Evolutionary conservation across 2,797 vertebrate genomes (phyloP).

Genomic region (Sebastes trivittatus): DNA sequence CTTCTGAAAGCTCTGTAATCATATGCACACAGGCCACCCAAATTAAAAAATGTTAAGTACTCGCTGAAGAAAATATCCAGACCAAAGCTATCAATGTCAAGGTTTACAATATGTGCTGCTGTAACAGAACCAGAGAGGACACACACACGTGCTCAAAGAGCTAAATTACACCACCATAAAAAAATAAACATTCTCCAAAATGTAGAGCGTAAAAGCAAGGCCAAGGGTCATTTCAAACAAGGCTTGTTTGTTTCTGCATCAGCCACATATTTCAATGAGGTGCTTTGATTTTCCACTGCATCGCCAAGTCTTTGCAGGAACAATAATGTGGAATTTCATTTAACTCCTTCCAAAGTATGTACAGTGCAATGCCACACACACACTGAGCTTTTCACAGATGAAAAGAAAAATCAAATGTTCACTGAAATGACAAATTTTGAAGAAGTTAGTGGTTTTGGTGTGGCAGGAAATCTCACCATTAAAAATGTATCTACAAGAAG

Average conservation of each 20-base stretch:
- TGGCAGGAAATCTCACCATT: background rate
- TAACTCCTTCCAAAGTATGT: background rate
- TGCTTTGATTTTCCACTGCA: background rate
- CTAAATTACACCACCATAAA: constrained; percentile 15
- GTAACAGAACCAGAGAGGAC: constrained; percentile 12
- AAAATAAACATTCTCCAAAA: constrained; percentile 37
- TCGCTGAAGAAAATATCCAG: too few species aligned
- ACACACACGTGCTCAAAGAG: background rate
- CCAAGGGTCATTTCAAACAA: background rate
- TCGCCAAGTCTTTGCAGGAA: background rate
- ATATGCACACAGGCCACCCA: background rate
- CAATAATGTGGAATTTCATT: background rate
- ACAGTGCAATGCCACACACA: background rate
- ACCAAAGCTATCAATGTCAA: too few species aligned
- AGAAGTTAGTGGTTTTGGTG: background rate
- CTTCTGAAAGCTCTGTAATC: background rate
- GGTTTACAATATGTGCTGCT: background rate
- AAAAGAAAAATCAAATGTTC: background rate
- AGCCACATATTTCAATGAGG: background rate
- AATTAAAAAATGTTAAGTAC: too few species aligned
- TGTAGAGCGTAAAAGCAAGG: constrained; percentile 21
- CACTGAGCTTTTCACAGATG: background rate
- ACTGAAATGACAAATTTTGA: background rate
- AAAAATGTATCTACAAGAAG: background rate
- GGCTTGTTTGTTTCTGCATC: background rate